These are phyloP conservation scores for Ariopsis seemanni DNA, from an alignment of 2,113 vertebrate species.

Conservation along the genomic window DNA sequence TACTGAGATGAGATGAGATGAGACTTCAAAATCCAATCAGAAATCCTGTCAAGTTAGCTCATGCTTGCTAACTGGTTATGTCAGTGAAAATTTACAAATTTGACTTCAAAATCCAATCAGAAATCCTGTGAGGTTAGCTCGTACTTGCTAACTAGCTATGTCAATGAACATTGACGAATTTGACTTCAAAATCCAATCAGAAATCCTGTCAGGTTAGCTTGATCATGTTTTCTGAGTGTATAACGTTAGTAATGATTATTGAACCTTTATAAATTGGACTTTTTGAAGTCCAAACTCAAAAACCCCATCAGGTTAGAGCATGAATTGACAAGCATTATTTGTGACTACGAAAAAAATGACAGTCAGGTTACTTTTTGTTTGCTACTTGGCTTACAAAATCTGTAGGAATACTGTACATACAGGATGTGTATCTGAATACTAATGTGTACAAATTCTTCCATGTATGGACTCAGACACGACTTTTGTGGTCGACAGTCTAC, in stretches of 20 bases:
- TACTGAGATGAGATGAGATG: no score
- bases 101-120: background rate
- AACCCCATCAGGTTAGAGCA: background rate
- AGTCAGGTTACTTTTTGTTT: no score
- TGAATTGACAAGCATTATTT: background rate
- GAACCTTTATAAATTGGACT: background rate
- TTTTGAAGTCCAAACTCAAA: background rate
- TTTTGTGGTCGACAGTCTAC: no score
- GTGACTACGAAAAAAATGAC: background rate
- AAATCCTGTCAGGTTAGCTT: no score
- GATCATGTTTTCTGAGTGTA: no score
- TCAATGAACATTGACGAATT: no score
- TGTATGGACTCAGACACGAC: no score
- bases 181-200: no score
- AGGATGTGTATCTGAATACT: background rate
- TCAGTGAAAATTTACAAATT: background rate
- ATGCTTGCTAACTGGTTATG: background rate
- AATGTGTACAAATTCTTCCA: background rate
- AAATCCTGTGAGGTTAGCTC: background rate
- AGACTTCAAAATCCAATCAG: no score
- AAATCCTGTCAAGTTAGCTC: background rate
- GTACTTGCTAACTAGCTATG: background rate
- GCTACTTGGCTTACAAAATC: no score
- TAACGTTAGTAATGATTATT: no score
- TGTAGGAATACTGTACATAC: no score